These are phyloP conservation scores for Acrocyrtus sp. DNA, from an alignment of 2,888 invertebrate genomes.

Conservation along the genomic window DNA sequence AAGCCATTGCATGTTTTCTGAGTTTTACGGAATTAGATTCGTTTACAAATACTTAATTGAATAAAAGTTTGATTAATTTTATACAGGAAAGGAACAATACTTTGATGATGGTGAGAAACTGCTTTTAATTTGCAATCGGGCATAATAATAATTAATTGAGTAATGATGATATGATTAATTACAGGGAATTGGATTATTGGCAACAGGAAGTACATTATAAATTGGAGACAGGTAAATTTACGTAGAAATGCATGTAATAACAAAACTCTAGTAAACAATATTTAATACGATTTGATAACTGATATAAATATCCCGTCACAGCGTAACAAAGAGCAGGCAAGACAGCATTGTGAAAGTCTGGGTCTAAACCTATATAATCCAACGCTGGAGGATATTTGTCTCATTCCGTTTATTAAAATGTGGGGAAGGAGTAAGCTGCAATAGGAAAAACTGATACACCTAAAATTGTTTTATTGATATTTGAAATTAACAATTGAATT, in stretches of 20 bases:
- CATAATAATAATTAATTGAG: too few species aligned
- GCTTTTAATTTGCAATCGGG: too few species aligned
- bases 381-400: background rate
- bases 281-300: background rate
- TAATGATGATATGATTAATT: too few species aligned
- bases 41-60: too few species aligned
- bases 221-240: slow-evolving; percentile 23
- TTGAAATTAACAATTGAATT: too few species aligned
- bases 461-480: too few species aligned
- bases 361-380: background rate
- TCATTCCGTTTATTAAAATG: slow-evolving; percentile 2
- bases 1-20: background rate
- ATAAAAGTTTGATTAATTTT: too few species aligned
- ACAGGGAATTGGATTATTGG: slow-evolving; percentile 36
- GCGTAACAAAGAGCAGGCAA: background rate
- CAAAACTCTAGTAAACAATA: background rate
- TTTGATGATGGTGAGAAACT: too few species aligned
- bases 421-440: background rate
- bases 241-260: background rate
- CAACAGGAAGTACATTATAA: slow-evolving; percentile 22
- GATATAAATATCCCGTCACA: background rate
- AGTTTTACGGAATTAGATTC: background rate
- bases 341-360: background rate
- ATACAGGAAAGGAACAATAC: slow-evolving; percentile 7
- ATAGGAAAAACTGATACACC: too few species aligned